A percentile compares a stretch with the other conserved stretches of the same genome.
These are phyloP conservation scores for Cheilosia urbana DNA, from an alignment of 2,888 invertebrate genomes.

Conservation along the genomic window DNA sequence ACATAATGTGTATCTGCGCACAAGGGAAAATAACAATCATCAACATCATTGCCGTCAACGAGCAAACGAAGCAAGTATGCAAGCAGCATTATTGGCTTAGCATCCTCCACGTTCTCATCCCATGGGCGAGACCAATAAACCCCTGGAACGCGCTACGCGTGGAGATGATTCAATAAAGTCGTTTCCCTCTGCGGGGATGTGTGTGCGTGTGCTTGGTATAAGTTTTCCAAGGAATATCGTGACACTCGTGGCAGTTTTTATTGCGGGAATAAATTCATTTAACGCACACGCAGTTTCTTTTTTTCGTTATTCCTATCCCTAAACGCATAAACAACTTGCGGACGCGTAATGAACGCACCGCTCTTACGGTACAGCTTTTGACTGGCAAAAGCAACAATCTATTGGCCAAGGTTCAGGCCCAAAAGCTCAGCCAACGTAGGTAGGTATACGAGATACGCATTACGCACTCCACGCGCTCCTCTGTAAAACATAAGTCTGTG, in stretches of 20 bases:
- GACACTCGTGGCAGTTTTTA: slow-evolving; percentile 55
- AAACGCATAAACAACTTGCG: slow-evolving; percentile 53
- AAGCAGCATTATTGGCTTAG: slow-evolving; percentile 5
- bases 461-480: slow-evolving; percentile 35
- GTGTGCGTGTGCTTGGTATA: slow-evolving; percentile 9
- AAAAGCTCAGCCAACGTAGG: slow-evolving; percentile 14
- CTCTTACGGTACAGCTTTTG: background rate
- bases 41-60: slow-evolving; percentile 33
- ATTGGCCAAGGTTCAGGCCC: slow-evolving; percentile 12
- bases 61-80: slow-evolving; percentile 21
- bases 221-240: slow-evolving; percentile 48
- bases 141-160: slow-evolving; percentile 50
- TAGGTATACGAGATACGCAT: background rate
- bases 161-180: slow-evolving; percentile 65
- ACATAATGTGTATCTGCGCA: slow-evolving; percentile 63
- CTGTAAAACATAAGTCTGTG: background rate
- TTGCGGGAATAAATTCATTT: slow-evolving; percentile 61
- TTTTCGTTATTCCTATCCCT: slow-evolving; percentile 23
- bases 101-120: slow-evolving; percentile 30
- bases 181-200: slow-evolving; percentile 12
- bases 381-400: slow-evolving; percentile 45
- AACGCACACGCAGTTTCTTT: slow-evolving; percentile 52
- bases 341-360: slow-evolving; percentile 38
- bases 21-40: slow-evolving; percentile 50
- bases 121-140: slow-evolving; percentile 48